Base-by-base conservation (phyloP, 2,888 invertebrate species). In the Meloe dianella region DNA sequence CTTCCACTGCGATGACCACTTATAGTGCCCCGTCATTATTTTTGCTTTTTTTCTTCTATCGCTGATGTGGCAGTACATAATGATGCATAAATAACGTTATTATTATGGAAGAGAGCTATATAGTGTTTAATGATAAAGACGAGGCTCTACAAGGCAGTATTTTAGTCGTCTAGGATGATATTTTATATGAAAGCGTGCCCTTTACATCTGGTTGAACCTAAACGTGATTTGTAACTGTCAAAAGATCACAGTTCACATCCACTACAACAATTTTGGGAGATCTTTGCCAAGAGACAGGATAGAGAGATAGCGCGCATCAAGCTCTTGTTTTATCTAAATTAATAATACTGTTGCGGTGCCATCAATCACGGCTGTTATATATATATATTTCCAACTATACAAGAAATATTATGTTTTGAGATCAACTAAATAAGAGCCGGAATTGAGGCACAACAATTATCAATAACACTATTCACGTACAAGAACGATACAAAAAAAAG, bases 331-430 rank as follows among this genome's bases (percentile, higher is more conserved):
- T 70, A 73, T 73, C 73, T 76, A 74, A 73, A 75, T 75, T 74
- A 77, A 74, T 77, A 77, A 77, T 77, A 77, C 77, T 77, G 77
- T 71, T 73, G 73, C 73, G 73, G 73, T 69, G 73, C 71, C 74
- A 75, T 75, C 71, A 73, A 75, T 76, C 73, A 73, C 72, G 73
- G 72, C 69, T 72, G 70, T 63, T 54, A 24, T 24, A 12, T 71
- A 67, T n/a, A n/a, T n/a, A n/a, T n/a, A n/a, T n/a, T n/a, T 71
- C 66, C 69, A 68, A 66, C 63, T 70, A 69, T 67, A 65, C 69
- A 63, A 32, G 58, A 58, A 30, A 47, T 47, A 66, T 51, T 47
- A 41, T 24, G 60, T 54, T 64, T 62, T 64, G 69, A 69, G 69
- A 69, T 69, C 69, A 67, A 54, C 24, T 10, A 5, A 12, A 54